Evolutionary conservation across 2,888 invertebrate genomes (phyloP).

Genomic region (Spatulosminthurus flaviceps): DNA sequence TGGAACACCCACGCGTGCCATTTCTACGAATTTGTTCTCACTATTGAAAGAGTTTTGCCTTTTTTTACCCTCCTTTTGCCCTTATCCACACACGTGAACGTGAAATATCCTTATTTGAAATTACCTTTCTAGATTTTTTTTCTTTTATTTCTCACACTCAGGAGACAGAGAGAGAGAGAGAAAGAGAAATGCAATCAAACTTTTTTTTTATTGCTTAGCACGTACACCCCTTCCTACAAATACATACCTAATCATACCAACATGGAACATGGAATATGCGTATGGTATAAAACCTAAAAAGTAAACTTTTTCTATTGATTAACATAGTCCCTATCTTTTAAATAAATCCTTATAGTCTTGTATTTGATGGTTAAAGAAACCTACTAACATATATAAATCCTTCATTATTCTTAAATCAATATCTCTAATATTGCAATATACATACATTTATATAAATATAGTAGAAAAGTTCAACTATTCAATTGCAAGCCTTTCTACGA

Average conservation of each 20-base stretch:
- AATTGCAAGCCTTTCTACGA: no score
- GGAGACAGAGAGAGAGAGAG: not conserved
- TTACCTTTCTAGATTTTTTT: slow-evolving; percentile 18
- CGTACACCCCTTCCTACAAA: not conserved
- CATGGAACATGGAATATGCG: no score
- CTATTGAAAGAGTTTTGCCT: not conserved
- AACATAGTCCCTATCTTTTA: not conserved
- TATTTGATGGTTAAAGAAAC: no score
- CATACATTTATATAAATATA: no score
- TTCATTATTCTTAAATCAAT: no score
- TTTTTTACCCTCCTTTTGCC: no score
- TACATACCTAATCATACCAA: no score
- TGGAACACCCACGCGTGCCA: slow-evolving; percentile 26
- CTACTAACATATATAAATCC: no score
- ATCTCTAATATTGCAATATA: no score
- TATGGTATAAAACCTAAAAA: not conserved
- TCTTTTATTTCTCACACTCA: not conserved
- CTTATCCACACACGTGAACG: not conserved
- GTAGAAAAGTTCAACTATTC: no score
- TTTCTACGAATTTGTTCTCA: not conserved
- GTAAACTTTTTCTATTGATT: not conserved
- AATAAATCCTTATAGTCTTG: not conserved
- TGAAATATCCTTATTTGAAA: slow-evolving; percentile 22
- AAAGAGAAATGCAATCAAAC: slow-evolving; percentile 1
- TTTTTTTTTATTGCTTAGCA: not conserved